A percentile compares a stretch with the other conserved stretches of the same genome.
Conservation (phyloP, 2,797 vertebrate species). For the Channa striata region DNA sequence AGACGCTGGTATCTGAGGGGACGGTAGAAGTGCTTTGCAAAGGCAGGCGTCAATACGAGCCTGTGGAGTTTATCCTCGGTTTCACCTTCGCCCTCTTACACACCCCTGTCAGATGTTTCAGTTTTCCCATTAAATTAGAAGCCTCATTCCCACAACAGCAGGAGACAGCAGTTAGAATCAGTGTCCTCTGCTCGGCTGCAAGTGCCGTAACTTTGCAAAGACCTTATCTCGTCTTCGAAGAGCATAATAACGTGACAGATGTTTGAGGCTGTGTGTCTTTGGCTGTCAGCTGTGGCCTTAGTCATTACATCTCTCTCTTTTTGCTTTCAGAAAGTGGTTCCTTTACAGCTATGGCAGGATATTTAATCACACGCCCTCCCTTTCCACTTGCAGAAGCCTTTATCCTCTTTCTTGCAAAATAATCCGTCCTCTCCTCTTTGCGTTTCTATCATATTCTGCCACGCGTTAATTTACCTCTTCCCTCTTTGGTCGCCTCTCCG, state of each 20-base stretch:
- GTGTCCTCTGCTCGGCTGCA: slow-evolving; percentile 23
- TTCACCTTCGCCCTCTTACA: slow-evolving; percentile 49
- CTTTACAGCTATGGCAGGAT: background rate
- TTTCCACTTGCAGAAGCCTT: slow-evolving; percentile 12
- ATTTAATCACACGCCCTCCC: slow-evolving; percentile 11
- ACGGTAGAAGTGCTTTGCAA: slow-evolving; percentile 19
- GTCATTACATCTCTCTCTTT: slow-evolving; percentile 5
- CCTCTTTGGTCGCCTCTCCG: background rate
- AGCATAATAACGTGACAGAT: slow-evolving; percentile 29
- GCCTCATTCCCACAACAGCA: slow-evolving; percentile 41
- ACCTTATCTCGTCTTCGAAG: slow-evolving; percentile 33
- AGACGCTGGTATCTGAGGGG: background rate
- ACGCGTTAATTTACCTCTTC: slow-evolving; percentile 13
- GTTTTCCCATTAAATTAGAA: slow-evolving; percentile 49
- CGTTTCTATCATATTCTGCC: background rate
- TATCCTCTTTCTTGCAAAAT: slow-evolving; percentile 23
- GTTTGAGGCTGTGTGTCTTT: slow-evolving; percentile 15
- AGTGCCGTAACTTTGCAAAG: slow-evolving; percentile 37
- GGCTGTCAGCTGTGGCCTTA: slow-evolving; percentile 17
- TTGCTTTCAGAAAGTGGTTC: slow-evolving; percentile 11
- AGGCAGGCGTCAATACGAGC: slow-evolving; percentile 42
- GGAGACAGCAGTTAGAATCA: slow-evolving; percentile 25
- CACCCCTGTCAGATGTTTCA: slow-evolving; percentile 50
- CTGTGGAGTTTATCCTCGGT: slow-evolving; percentile 34
- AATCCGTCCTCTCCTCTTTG: background rate